Conservation (phyloP, 2,888 invertebrate species). For the Epirrhoe alternata region DNA sequence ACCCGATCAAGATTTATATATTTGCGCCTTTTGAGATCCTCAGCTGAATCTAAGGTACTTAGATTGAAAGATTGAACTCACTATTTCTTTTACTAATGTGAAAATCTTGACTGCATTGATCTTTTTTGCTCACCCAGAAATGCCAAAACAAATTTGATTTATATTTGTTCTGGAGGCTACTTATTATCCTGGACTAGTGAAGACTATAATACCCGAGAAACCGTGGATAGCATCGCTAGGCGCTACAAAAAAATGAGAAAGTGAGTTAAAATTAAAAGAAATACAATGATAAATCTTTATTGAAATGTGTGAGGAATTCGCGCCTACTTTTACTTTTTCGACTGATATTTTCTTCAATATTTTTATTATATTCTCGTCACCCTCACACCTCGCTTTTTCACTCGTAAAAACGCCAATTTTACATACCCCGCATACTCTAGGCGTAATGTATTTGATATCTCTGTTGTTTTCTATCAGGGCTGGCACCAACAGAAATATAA, state of each 20-base stretch:
- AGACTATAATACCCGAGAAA: no score
- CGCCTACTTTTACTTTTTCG: constrained; percentile 1
- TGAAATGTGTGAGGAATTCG: constrained; percentile 20
- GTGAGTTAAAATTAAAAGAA: not conserved
- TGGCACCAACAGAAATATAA: not conserved
- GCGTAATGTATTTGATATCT: constrained; percentile 66
- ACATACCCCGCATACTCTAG: constrained; percentile 70
- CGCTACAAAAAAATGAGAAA: not conserved
- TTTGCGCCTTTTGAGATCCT: no score
- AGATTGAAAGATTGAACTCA: no score
- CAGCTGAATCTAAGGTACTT: no score
- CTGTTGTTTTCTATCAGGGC: constrained; percentile 34
- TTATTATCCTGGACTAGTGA: no score
- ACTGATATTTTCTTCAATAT: constrained; percentile 55
- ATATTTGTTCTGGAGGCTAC: no score
- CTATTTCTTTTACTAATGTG: no score
- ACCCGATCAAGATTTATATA: no score
- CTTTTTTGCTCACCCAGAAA: no score
- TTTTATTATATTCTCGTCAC: constrained; percentile 60
- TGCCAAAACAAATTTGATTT: no score
- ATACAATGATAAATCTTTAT: constrained; percentile 25
- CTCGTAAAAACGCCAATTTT: constrained; percentile 80
- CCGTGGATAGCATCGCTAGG: no score
- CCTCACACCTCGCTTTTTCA: constrained; percentile 72
- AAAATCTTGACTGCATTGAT: no score